A percentile compares a stretch with the other conserved stretches of the same genome.
phyloP scores from a whole-genome alignment of 2,888 invertebrate species.

The Acanthosoma haemorrhoidale region DNA sequence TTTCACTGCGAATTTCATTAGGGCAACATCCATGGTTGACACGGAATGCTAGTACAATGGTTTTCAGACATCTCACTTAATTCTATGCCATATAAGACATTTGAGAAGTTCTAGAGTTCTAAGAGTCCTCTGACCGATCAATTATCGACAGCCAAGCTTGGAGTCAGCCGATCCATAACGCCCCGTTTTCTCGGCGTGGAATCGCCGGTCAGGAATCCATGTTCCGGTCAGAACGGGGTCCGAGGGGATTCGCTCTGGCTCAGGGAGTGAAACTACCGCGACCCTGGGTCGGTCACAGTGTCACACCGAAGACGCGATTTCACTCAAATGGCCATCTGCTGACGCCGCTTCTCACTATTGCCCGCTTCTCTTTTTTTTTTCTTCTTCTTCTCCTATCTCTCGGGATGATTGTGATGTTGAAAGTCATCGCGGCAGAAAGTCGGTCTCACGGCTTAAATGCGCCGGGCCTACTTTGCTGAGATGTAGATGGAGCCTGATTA shows the following conservation, averaged over 20 bases:
- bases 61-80: too few relatives aligned
- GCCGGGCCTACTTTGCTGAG: too few relatives aligned
- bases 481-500: too few relatives aligned
- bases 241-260: not conserved
- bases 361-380: too few relatives aligned
- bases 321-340: not conserved
- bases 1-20: too few relatives aligned
- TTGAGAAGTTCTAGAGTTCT: too few relatives aligned
- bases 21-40: too few relatives aligned
- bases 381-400: too few relatives aligned
- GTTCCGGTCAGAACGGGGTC: not conserved
- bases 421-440: not conserved
- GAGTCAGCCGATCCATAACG: conserved; percentile 7
- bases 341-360: not conserved
- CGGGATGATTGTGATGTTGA: conserved; percentile 3
- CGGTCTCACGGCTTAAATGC: not conserved
- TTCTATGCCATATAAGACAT: too few relatives aligned
- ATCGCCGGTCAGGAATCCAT: not conserved
- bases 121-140: too few relatives aligned
- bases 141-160: too few relatives aligned
- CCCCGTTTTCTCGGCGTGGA: not conserved
- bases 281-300: not conserved
- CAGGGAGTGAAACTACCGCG: not conserved
- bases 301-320: not conserved
- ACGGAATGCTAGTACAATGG: too few relatives aligned